Base-by-base conservation (phyloP, 2,113 vertebrate species). In the Girardinichthys multiradiatus region DNA sequence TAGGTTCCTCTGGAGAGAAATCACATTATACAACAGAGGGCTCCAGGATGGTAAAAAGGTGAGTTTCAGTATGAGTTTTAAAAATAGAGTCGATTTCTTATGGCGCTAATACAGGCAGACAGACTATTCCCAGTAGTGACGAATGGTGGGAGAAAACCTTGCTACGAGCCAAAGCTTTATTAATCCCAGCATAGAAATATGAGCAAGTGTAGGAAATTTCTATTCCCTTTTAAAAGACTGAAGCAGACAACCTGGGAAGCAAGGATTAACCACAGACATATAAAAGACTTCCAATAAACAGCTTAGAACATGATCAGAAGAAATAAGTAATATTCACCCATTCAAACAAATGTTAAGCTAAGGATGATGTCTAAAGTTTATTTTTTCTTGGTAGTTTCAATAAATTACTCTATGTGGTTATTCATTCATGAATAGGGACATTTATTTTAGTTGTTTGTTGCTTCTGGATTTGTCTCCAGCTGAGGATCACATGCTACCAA, bases 41-140 rank as follows among this genome's bases (percentile, higher is more conserved):
- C 71, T 76, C 59, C 61, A 84, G 51, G 84, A 77, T 72, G 35
- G 66, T 81, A 85, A 88, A 84, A 66, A 79, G 80, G 79, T 70
- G 72, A 89, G 77, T 80, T 78, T 72, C 48, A 70, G 62, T 42
- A 57, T 72, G 70, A 74, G 66, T 74, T 83, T 74, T 78, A 80
- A 83, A 87, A 83, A 85, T 80, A 82, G 76, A 73, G 64, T 68
- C 19, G 2, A 3, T 72, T 75, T 74, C 57, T 79, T 76, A 64
- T 80, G 69, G 59, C 42, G 11, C 48, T 74, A 68, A 79, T 54
- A 54, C 51, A 78, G 72, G 27, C 79, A 86, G 70, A 68, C 77
- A 75, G 74, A 80, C 15, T 65, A 74, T 80, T 84, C 74, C 80
- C 76, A 66, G 57, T 31, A 0, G 78, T 70, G 71, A 59, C 1